Percentiles rank a stretch among this genome's conserved stretches.
These are phyloP conservation scores for Odontamblyopus lacepedii DNA, from an alignment of 2,797 vertebrate species.

Conservation along the genomic window DNA sequence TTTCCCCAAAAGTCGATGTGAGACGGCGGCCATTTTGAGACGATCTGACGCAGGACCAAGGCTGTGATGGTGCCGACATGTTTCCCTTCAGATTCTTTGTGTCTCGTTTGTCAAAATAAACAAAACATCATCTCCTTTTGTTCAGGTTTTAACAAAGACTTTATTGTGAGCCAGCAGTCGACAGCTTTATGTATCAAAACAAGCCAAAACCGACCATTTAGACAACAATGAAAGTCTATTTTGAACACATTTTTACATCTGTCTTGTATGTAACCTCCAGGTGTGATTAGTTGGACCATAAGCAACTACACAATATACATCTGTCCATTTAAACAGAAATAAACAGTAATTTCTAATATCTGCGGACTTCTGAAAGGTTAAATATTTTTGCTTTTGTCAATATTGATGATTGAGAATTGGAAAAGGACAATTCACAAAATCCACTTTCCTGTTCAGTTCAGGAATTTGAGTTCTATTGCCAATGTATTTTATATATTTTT, in stretches of 20 bases:
- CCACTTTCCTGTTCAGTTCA: no score
- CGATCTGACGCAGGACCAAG: not conserved
- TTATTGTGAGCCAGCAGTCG: not conserved
- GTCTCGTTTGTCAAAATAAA: not conserved
- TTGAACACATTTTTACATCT: not conserved
- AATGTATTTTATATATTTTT: no score
- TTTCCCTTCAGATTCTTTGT: constrained; percentile 11
- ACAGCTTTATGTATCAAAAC: not conserved
- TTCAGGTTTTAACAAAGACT: not conserved
- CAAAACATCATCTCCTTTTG: not conserved
- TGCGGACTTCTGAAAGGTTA: no score
- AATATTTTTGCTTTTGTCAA: no score
- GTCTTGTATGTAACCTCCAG: not conserved
- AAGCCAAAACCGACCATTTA: not conserved
- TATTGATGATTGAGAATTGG: no score
- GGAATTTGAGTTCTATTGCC: no score
- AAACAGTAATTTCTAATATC: no score
- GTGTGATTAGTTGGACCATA: no score
- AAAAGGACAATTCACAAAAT: no score
- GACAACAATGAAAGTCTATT: not conserved
- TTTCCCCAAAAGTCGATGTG: not conserved
- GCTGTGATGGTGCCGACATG: not conserved
- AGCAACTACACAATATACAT: no score
- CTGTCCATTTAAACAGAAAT: no score
- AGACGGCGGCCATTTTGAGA: not conserved